Evolutionary conservation across 35 echinoderm and acorn worm genomes (phyloP).

Genomic region (Lytechinus variegatus): DNA sequence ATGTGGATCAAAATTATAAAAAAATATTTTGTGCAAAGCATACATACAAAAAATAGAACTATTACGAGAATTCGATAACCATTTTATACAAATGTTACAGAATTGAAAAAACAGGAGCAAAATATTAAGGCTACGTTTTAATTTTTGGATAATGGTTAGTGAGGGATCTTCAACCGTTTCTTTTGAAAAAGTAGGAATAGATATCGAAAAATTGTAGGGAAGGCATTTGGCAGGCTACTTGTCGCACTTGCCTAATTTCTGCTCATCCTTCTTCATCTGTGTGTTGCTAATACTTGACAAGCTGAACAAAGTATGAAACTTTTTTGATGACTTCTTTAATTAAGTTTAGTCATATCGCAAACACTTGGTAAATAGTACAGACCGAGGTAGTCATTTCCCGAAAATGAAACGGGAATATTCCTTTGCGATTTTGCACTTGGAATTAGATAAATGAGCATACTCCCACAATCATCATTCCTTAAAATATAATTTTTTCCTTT

Average conservation of each 20-base stretch:
- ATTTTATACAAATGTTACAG: background rate
- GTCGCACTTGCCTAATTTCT: background rate
- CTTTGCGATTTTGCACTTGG: background rate
- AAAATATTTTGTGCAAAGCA: background rate
- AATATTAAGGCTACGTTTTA: background rate
- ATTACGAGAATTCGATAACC: background rate
- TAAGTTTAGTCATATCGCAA: background rate
- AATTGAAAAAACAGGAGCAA: background rate
- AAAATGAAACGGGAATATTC: background rate
- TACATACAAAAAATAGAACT: background rate
- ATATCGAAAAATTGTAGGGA: background rate
- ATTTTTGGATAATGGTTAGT: background rate
- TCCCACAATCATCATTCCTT: background rate
- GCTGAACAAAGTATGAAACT: background rate
- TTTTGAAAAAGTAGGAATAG: background rate
- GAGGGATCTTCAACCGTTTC: background rate
- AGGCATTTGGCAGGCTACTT: background rate
- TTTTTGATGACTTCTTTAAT: background rate
- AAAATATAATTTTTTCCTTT: background rate
- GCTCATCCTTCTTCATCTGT: too few species aligned
- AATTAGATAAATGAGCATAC: background rate
- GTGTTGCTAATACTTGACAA: background rate
- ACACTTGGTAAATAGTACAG: background rate
- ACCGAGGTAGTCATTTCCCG: background rate
- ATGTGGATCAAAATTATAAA: background rate